Evolutionary conservation across 2,113 vertebrate genomes (phyloP).

Genomic region (Gila orcuttii): DNA sequence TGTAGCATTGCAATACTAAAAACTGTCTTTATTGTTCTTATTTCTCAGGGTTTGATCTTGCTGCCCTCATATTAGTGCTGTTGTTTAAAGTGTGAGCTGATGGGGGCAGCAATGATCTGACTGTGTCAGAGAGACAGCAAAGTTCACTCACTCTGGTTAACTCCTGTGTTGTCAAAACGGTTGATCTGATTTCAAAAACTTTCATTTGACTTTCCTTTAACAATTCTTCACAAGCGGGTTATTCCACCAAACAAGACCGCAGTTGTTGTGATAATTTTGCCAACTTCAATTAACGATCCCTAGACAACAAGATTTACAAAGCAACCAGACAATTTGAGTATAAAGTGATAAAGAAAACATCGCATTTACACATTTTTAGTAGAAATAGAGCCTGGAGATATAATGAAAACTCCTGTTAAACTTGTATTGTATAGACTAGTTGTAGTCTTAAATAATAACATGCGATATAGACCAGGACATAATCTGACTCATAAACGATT

Average conservation of each 20-base stretch:
- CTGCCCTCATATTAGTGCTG: slow-evolving; percentile 25
- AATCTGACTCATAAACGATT: neutral
- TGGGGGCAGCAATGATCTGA: slow-evolving; percentile 71
- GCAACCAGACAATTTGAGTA: neutral
- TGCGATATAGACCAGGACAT: too few relatives aligned
- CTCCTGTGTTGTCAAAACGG: neutral
- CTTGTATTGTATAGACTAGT: neutral
- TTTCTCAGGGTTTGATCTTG: slow-evolving; percentile 30
- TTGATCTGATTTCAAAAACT: slow-evolving; percentile 12
- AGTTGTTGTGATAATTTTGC: neutral
- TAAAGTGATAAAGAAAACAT: neutral
- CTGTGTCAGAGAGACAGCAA: slow-evolving; percentile 4
- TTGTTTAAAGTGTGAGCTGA: slow-evolving; percentile 71
- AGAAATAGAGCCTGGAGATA: neutral
- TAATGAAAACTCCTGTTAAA: neutral
- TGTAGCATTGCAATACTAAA: neutral
- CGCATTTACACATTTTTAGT: neutral
- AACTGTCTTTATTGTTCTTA: neutral
- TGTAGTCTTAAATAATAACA: neutral
- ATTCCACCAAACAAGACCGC: neutral
- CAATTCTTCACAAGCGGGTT: neutral
- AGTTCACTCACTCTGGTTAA: slow-evolving; percentile 3
- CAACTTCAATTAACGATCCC: neutral
- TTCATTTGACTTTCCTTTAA: neutral
- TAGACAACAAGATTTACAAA: neutral